These are phyloP conservation scores for Hydrotaea cyrtoneurina DNA, from an alignment of 2,888 invertebrate genomes.

Conservation along the genomic window DNA sequence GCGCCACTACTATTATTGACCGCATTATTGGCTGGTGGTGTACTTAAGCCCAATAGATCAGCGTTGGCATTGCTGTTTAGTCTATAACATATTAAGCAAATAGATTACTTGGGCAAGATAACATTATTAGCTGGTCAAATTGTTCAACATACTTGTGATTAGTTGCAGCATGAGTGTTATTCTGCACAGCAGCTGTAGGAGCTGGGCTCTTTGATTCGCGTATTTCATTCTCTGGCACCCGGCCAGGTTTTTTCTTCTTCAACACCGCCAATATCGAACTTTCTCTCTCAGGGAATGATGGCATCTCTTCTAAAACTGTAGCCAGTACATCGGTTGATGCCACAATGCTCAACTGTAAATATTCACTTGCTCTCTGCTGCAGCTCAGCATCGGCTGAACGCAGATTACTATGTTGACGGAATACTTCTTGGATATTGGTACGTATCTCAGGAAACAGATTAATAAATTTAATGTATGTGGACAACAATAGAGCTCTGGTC, in stretches of 20 bases:
- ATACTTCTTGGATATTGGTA: slow-evolving; percentile 96
- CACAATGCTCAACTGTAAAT: slow-evolving; percentile 96
- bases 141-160: slow-evolving; percentile 79
- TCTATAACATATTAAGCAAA: slow-evolving; percentile 67
- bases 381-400: slow-evolving; percentile 98
- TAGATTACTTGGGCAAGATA: background rate
- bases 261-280: slow-evolving; percentile 98
- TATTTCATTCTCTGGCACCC: slow-evolving; percentile 93
- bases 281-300: slow-evolving; percentile 99
- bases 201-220: slow-evolving; percentile 91
- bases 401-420: slow-evolving; percentile 96
- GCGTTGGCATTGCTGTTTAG: slow-evolving; percentile 84
- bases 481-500: slow-evolving; percentile 96
- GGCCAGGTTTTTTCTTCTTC: slow-evolving; percentile 98
- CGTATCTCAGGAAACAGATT: slow-evolving; percentile 99
- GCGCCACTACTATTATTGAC: slow-evolving; percentile 86
- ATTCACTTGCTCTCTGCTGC: slow-evolving; percentile 98
- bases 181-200: slow-evolving; percentile 77
- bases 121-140: background rate
- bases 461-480: slow-evolving; percentile 99
- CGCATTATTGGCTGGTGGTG: slow-evolving; percentile 87
- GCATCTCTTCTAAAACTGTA: slow-evolving; percentile 99
- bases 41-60: slow-evolving; percentile 93
- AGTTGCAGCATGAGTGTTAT: slow-evolving; percentile 80
- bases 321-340: slow-evolving; percentile 98